Evolutionary conservation across 1,140 invertebrate species (phyloP).

Genomic region (Rhagoletis pomonella): DNA sequence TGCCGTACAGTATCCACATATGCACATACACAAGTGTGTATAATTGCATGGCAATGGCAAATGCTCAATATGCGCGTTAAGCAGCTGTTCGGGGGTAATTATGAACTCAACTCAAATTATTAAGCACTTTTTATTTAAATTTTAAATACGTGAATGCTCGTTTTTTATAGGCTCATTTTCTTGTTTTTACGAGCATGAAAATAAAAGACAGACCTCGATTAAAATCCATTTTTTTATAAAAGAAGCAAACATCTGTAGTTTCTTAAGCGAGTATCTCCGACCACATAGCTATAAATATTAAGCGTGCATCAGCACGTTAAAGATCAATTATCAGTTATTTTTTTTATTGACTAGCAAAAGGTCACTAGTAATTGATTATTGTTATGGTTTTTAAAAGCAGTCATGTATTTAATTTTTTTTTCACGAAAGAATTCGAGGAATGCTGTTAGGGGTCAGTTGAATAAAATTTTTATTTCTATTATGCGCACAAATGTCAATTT

Average conservation of each 20-base stretch:
- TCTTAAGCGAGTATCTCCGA: too few species aligned
- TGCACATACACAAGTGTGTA: too few species aligned
- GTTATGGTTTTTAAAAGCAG: conserved; percentile 23
- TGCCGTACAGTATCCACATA: not conserved
- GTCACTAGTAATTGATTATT: not conserved
- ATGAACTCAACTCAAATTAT: not conserved
- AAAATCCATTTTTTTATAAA: too few species aligned
- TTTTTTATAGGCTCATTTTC: too few species aligned
- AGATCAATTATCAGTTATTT: not conserved
- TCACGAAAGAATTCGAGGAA: not conserved
- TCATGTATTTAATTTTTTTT: conserved; percentile 13
- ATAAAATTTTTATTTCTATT: conserved; percentile 13
- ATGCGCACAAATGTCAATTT: not conserved
- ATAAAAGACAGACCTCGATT: too few species aligned
- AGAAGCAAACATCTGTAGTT: too few species aligned
- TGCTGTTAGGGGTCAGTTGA: not conserved
- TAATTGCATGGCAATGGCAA: not conserved
- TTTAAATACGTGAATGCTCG: too few species aligned
- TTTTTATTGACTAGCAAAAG: conserved; percentile 3
- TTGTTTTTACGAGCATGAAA: too few species aligned
- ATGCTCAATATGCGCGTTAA: conserved; percentile 5
- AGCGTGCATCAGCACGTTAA: not conserved
- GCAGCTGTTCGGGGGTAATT: not conserved
- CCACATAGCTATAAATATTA: too few species aligned
- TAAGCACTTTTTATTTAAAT: too few species aligned